Percentiles rank a stretch among this genome's conserved stretches.
These are phyloP conservation scores for Gadopsis marmoratus DNA, from an alignment of 2,797 vertebrate genomes.

Conservation along the genomic window DNA sequence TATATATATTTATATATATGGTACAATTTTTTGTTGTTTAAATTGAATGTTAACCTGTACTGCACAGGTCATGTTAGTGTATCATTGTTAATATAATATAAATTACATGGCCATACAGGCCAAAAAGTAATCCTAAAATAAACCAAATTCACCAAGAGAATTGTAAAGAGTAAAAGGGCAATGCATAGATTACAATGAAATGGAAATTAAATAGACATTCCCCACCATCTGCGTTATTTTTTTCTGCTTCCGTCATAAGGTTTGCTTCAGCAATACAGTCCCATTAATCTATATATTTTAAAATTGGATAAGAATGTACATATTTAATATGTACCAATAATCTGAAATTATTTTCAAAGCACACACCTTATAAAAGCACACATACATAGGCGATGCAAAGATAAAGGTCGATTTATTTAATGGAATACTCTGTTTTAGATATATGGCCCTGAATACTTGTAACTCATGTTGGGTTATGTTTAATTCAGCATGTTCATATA, in stretches of 20 bases:
- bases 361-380: background rate
- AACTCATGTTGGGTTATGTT: background rate
- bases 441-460: background rate
- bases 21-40: background rate
- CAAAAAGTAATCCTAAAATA: conserved; percentile 3
- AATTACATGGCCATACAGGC: background rate
- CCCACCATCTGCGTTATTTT: conserved; percentile 6
- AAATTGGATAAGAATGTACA: conserved; percentile 3
- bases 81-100: background rate
- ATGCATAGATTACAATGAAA: background rate
- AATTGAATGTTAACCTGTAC: background rate
- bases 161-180: background rate
- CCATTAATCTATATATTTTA: background rate
- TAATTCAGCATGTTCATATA: background rate
- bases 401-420: background rate
- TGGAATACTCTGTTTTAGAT: conserved; percentile 23
- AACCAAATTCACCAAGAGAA: background rate
- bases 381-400: background rate
- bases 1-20: background rate
- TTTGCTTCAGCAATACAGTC: conserved; percentile 23
- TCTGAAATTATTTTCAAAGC: conserved; percentile 2
- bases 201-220: conserved; percentile 10
- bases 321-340: background rate
- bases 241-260: conserved; percentile 18
- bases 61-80: background rate